A percentile compares a stretch with the other conserved stretches of the same genome.
phyloP scores from a whole-genome alignment of 2,797 vertebrate genomes.

The Pogonophryne albipinna region DNA sequence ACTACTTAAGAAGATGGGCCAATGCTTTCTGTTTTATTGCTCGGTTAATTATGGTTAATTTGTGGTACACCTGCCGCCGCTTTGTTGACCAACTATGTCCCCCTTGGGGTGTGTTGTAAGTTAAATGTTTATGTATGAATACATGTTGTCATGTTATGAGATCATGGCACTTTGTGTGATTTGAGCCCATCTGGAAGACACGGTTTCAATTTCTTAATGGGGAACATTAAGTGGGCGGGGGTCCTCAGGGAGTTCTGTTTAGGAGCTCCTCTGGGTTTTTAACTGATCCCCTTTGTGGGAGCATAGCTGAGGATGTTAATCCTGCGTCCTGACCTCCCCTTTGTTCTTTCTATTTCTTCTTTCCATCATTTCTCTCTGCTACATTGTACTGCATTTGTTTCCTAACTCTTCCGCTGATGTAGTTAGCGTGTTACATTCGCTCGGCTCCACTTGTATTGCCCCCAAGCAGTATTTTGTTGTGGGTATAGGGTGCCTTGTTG shows the following conservation, averaged over 20 bases:
- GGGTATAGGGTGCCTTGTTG: slow-evolving; percentile 48
- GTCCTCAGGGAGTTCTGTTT: slow-evolving; percentile 69
- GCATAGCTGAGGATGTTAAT: slow-evolving; percentile 42
- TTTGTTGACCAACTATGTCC: slow-evolving; percentile 40
- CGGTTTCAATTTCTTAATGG: slow-evolving; percentile 83
- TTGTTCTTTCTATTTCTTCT: slow-evolving; percentile 44
- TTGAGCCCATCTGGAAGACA: slow-evolving; percentile 78
- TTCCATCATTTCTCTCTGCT: slow-evolving; percentile 27
- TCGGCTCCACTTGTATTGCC: slow-evolving; percentile 46
- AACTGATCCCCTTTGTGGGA: slow-evolving; percentile 55
- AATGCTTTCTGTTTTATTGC: slow-evolving; percentile 40
- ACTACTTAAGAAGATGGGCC: slow-evolving; percentile 39
- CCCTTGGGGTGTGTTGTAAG: slow-evolving; percentile 35
- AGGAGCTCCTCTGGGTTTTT: slow-evolving; percentile 69
- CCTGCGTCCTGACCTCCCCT: slow-evolving; percentile 38
- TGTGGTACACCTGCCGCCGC: slow-evolving; percentile 62
- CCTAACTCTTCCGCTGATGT: slow-evolving; percentile 29
- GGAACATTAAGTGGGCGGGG: slow-evolving; percentile 64
- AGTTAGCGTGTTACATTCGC: slow-evolving; percentile 41
- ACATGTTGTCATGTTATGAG: slow-evolving; percentile 71
- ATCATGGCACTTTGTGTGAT: slow-evolving; percentile 78
- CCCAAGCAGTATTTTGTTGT: slow-evolving; percentile 58
- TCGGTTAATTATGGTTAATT: slow-evolving; percentile 66
- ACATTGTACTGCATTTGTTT: slow-evolving; percentile 34
- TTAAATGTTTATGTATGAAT: slow-evolving; percentile 61